Base-by-base conservation (phyloP, 2,797 vertebrate species). In the Hoplostethus mediterraneus region DNA sequence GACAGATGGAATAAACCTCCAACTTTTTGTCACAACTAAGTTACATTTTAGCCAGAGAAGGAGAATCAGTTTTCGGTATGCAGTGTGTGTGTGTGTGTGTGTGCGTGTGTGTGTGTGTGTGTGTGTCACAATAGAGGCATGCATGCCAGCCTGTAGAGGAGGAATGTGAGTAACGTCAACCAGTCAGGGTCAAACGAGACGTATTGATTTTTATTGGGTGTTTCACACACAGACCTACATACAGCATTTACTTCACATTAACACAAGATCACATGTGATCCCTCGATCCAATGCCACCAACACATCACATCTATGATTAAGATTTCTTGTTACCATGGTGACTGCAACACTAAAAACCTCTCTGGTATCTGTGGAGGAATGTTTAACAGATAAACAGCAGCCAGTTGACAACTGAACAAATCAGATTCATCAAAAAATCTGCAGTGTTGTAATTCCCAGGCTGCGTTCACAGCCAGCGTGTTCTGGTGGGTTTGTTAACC, bases 261-360 rank as follows among this genome's bases (percentile, higher is more conserved):
- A 79, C 30, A 89, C 86, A 84, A 71, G 79, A 73, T 85, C 77
- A 86, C 78, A 78, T 25, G 76, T 38, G 60, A 80, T 68, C 61
- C 63, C 78, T 76, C 64, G 16, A 13, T 25, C 36, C 25, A 53
- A 1, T n/a, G 30, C 57, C 40, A 62, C 63, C 70, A 73, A 63
- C 66, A 73, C 38, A 76, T 66, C 61, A 77, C 2, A 74, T 72
- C 51, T 75, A 71, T 31, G 17, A 71, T 58, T 58, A 71, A 44
- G 52, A 58, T 64, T 65, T 63, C 79, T 17, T 61, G 91, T 88
- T 83, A 77, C 88, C 86, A 84, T 90, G 85, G 89, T 71, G 85
- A 89, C 61, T 84, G 72, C 44, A 70, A 75, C 57, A 57, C 59
- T 51, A 44, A 63, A 44, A 16, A 30, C 62, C 61, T 77, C 49